Conservation (phyloP, 2,888 invertebrate genomes). For the Trisateles emortualis region DNA sequence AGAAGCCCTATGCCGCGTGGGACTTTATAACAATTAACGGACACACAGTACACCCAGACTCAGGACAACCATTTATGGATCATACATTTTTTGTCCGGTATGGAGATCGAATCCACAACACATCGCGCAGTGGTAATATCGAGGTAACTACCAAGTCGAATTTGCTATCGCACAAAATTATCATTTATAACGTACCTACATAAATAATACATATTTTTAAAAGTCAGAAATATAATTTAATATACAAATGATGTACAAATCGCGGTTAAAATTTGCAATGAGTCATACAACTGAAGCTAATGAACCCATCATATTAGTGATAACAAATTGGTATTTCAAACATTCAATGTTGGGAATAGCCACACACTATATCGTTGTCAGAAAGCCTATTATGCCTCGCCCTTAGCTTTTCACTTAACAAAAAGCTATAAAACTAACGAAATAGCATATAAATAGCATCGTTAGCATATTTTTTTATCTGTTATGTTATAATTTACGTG, state of each 20-base stretch:
- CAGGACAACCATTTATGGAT: too few species aligned
- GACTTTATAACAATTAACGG: too few species aligned
- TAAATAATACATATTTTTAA: too few species aligned
- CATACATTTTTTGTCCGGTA: too few species aligned
- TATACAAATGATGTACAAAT: background rate
- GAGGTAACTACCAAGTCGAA: too few species aligned
- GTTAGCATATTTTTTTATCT: conserved; percentile 53
- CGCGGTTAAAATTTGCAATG: background rate
- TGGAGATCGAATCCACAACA: too few species aligned
- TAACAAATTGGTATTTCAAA: conserved; percentile 29
- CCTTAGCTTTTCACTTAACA: background rate
- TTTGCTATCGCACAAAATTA: too few species aligned
- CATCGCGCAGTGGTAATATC: too few species aligned
- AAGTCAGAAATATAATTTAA: too few species aligned
- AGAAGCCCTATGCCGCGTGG: too few species aligned
- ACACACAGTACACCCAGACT: too few species aligned
- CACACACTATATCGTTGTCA: background rate
- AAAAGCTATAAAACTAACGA: conserved; percentile 33
- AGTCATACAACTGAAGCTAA: conserved; percentile 9
- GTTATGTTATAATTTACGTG: conserved; percentile 49
- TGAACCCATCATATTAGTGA: conserved; percentile 19
- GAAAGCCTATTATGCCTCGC: background rate
- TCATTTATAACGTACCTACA: too few species aligned
- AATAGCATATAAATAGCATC: conserved; percentile 42
- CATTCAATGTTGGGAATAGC: conserved; percentile 1